Evolutionary conservation across 2,797 vertebrate genomes (phyloP).

Genomic region (Spinus olivaceus): DNA sequence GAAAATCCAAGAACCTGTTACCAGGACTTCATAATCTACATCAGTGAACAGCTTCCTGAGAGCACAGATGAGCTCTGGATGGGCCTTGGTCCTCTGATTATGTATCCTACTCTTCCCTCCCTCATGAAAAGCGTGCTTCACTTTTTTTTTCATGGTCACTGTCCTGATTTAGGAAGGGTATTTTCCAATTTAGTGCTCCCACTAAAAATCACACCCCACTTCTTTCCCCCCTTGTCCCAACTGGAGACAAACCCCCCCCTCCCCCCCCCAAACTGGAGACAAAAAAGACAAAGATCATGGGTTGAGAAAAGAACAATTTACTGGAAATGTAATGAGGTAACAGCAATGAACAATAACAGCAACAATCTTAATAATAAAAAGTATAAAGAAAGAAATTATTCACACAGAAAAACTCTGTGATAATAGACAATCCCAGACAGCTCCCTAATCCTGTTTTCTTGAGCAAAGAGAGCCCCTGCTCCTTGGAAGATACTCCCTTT

Average conservation of each 20-base stretch:
- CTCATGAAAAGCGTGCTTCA: background rate
- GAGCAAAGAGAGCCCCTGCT: no score
- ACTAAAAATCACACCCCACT: background rate
- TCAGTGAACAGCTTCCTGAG: background rate
- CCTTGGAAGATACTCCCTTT: background rate
- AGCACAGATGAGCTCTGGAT: background rate
- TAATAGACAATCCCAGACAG: no score
- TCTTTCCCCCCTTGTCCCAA: rapidly evolving
- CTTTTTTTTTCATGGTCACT: background rate
- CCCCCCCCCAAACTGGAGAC: no score
- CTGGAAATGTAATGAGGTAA: background rate
- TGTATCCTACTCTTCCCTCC: background rate
- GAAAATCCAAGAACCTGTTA: background rate
- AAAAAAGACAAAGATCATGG: background rate
- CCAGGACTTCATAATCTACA: background rate
- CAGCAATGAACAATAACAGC: background rate
- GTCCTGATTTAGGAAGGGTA: background rate
- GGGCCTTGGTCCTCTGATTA: background rate
- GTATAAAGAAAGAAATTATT: rapidly evolving
- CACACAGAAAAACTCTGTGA: background rate
- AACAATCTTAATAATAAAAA: background rate
- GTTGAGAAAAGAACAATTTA: background rate
- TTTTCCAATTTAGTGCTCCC: background rate
- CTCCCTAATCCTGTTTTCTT: rapidly evolving
- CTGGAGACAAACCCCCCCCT: background rate